Conservation (phyloP, 2,797 vertebrate species). For the Gobionotothen gibberifrons region DNA sequence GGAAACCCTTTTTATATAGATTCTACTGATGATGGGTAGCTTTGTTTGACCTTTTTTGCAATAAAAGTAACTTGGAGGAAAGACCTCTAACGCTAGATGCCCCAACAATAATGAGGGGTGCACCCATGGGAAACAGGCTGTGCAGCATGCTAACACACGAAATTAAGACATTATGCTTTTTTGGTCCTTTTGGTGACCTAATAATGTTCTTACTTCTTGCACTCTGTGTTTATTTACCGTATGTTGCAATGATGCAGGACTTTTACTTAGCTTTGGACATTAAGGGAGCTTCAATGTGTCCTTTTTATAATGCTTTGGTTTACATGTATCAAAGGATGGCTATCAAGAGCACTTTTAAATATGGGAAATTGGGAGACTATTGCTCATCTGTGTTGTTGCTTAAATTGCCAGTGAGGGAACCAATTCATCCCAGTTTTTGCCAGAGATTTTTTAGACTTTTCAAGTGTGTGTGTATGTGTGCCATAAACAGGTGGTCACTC, state of each 20-base stretch:
- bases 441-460: slow-evolving; percentile 50
- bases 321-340: slow-evolving; percentile 24
- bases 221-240: not conserved
- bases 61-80: slow-evolving; percentile 19
- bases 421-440: slow-evolving; percentile 19
- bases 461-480: slow-evolving; percentile 53
- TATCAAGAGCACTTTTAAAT: slow-evolving; percentile 24
- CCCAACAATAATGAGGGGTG: slow-evolving; percentile 23
- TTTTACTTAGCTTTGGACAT: slow-evolving; percentile 7
- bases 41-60: slow-evolving; percentile 55
- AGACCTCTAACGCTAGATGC: slow-evolving; percentile 12
- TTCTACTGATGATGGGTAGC: slow-evolving; percentile 34
- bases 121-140: slow-evolving; percentile 15
- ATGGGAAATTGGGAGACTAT: not conserved
- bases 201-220: slow-evolving; percentile 21
- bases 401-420: not conserved
- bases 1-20: not conserved
- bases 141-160: slow-evolving; percentile 29
- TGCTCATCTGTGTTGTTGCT: slow-evolving; percentile 2
- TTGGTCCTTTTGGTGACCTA: not conserved
- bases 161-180: slow-evolving; percentile 7
- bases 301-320: slow-evolving; percentile 28
- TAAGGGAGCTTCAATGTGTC: not conserved
- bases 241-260: slow-evolving; percentile 20
- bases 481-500: slow-evolving; percentile 84